These are phyloP conservation scores for Dinomys branickii DNA, from an alignment of 2,113 vertebrate genomes.

Conservation along the genomic window DNA sequence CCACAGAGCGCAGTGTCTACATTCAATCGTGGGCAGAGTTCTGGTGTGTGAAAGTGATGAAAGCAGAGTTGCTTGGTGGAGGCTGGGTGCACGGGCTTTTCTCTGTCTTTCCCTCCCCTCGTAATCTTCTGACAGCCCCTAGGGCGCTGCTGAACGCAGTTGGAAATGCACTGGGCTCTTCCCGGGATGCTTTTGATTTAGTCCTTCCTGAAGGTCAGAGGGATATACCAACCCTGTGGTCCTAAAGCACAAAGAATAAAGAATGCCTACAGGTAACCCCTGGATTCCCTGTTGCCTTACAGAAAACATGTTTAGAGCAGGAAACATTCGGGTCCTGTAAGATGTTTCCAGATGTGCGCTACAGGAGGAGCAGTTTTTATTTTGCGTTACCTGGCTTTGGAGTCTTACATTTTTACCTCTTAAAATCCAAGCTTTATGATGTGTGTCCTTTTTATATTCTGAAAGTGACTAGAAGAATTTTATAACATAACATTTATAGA, in stretches of 20 bases:
- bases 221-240: conserved; percentile 71
- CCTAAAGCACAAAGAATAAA: conserved; percentile 75
- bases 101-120: conserved; percentile 41
- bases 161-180: conserved; percentile 76
- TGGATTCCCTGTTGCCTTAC: conserved; percentile 64
- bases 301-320: conserved; percentile 57
- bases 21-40: conserved; percentile 29
- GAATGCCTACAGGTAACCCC: conserved; percentile 73
- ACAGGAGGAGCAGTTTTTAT: conserved; percentile 50
- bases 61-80: conserved; percentile 60
- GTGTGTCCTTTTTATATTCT: neutral
- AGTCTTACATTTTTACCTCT: conserved; percentile 35
- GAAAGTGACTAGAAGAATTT: conserved; percentile 19
- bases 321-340: conserved; percentile 33
- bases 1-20: conserved; percentile 15
- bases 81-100: conserved; percentile 37
- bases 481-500: neutral
- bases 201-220: conserved; percentile 81
- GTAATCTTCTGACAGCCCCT: conserved; percentile 72
- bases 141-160: conserved; percentile 73
- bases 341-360: conserved; percentile 62
- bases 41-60: neutral
- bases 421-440: conserved; percentile 44
- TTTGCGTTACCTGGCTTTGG: conserved; percentile 60
- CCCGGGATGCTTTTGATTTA: conserved; percentile 80